phyloP scores from a whole-genome alignment of 2,113 vertebrate genomes.

The Pyrgilauda ruficollis region DNA sequence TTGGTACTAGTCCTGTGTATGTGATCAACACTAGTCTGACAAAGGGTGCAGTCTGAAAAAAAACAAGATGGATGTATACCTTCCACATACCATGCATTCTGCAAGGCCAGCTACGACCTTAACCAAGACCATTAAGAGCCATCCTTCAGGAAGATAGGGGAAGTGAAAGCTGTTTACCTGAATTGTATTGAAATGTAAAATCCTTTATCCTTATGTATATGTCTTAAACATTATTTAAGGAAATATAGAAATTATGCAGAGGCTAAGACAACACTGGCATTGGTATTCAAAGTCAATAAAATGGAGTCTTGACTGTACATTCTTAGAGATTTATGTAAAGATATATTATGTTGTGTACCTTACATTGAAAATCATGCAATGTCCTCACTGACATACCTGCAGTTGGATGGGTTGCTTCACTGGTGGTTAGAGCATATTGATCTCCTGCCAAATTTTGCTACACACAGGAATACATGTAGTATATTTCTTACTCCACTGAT shows the following conservation, averaged over 20 bases:
- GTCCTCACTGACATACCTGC: neutral
- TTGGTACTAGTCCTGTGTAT: neutral
- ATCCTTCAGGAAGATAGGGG: neutral
- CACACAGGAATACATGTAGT: neutral
- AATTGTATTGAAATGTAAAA: neutral
- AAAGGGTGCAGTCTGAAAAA: neutral
- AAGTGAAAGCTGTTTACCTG: neutral
- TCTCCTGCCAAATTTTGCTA: neutral
- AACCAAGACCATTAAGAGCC: neutral
- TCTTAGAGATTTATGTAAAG: neutral
- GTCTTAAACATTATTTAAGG: neutral
- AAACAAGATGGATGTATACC: too few relatives aligned
- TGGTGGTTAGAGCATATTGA: neutral
- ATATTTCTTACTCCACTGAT: neutral
- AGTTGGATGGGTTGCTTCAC: neutral
- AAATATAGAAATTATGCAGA: neutral
- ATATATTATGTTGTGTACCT: neutral
- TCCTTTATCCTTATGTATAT: neutral
- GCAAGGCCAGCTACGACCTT: neutral
- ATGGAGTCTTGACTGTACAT: neutral
- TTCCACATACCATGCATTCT: neutral
- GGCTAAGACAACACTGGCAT: neutral
- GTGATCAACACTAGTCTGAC: neutral
- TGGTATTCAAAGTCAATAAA: neutral
- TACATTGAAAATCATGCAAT: neutral